Conservation (phyloP, 2,113 vertebrate species). For the Monarcha castaneiventris region DNA sequence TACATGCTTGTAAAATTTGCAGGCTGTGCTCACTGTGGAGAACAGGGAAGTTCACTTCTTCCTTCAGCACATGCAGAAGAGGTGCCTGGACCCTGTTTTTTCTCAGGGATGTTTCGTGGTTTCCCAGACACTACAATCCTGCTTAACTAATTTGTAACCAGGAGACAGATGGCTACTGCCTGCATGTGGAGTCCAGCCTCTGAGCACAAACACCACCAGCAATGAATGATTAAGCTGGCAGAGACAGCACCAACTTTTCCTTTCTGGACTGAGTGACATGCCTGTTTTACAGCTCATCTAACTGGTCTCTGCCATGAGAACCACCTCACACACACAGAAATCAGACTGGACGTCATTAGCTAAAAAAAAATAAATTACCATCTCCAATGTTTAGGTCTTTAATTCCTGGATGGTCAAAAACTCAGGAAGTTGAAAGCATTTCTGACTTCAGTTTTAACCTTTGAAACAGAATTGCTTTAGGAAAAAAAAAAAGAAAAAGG, state of each 20-base stretch:
- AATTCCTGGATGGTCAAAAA: not conserved
- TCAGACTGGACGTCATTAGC: not conserved
- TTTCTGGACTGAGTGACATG: not conserved
- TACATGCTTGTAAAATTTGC: not conserved
- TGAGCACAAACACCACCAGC: not conserved
- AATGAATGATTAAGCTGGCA: slow-evolving; percentile 25
- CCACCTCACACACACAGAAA: not conserved
- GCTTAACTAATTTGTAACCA: slow-evolving; percentile 60
- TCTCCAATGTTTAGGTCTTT: not conserved
- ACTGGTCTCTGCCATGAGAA: not conserved
- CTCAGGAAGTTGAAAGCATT: not conserved
- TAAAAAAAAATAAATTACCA: not conserved
- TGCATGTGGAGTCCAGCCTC: not conserved
- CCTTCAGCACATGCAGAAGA: not conserved
- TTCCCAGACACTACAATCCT: slow-evolving; percentile 42
- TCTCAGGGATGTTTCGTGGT: slow-evolving; percentile 19
- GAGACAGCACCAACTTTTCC: slow-evolving; percentile 12
- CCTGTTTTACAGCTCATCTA: not conserved
- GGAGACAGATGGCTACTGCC: slow-evolving; percentile 46
- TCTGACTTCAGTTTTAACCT: slow-evolving; percentile 25
- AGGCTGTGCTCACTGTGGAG: not conserved
- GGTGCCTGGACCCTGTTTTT: not conserved
- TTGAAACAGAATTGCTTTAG: not conserved
- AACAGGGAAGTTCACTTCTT: not conserved
- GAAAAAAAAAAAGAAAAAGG: not conserved